Conservation (phyloP, 2,797 vertebrate species). For the Acanthiza pusilla region DNA sequence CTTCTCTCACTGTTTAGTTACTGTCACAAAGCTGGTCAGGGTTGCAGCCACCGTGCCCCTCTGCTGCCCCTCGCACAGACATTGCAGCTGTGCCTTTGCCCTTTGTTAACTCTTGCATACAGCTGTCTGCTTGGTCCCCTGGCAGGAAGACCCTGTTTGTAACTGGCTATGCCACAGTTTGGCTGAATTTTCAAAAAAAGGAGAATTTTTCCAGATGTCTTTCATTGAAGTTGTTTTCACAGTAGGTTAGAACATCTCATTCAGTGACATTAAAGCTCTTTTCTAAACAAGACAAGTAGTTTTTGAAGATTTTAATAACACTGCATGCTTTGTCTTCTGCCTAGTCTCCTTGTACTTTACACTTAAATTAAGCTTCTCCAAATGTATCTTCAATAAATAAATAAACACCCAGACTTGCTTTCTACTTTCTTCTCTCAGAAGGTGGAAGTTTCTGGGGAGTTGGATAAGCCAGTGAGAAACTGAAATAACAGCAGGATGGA, state of each 20-base stretch:
- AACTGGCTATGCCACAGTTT: background rate
- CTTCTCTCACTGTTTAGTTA: background rate
- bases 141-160: background rate
- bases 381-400: background rate
- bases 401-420: background rate
- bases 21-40: background rate
- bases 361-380: background rate
- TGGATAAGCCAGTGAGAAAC: background rate
- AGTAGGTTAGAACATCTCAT: background rate
- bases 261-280: background rate
- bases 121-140: background rate
- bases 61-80: background rate
- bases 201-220: background rate
- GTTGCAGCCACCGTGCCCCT: background rate
- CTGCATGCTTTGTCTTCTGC: background rate
- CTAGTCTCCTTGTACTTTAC: background rate
- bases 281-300: background rate
- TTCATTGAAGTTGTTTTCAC: background rate
- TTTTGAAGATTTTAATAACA: background rate
- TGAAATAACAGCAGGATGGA: conserved; percentile 9
- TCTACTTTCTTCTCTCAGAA: background rate
- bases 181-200: background rate
- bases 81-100: background rate
- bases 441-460: background rate
- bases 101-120: background rate